Evolutionary conservation across 2,888 invertebrate species (phyloP).

Genomic region (Gymnosoma rotundatum): DNA sequence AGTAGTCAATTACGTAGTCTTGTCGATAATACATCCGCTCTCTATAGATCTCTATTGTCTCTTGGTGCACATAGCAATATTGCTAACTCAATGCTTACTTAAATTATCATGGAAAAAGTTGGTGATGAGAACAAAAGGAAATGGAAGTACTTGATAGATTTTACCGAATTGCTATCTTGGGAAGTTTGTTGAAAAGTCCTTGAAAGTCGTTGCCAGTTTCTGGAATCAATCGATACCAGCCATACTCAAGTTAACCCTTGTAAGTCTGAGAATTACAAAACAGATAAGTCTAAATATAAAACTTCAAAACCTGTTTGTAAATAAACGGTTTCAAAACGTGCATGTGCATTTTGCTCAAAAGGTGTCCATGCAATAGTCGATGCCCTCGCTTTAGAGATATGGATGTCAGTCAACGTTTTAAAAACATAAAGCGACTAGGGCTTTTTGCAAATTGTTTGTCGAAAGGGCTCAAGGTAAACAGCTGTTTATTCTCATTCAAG

Average conservation of each 20-base stretch:
- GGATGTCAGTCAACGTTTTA: too few species aligned
- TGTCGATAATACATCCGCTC: too few species aligned
- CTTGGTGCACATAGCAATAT: constrained; percentile 50
- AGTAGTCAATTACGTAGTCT: too few species aligned
- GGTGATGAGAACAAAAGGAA: constrained; percentile 27
- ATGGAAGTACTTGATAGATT: constrained; percentile 31
- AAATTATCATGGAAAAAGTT: constrained; percentile 30
- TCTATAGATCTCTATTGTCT: too few species aligned
- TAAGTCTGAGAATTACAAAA: neutral
- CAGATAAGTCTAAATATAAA: neutral
- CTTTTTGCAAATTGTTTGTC: too few species aligned
- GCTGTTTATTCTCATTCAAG: too few species aligned
- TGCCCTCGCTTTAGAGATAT: constrained; percentile 30
- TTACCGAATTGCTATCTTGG: constrained; percentile 24
- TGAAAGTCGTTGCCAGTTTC: constrained; percentile 44
- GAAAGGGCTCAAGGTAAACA: too few species aligned
- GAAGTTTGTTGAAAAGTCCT: constrained; percentile 33
- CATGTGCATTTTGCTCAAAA: constrained; percentile 21
- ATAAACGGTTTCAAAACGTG: constrained; percentile 7
- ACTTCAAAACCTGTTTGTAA: neutral
- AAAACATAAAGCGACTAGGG: too few species aligned
- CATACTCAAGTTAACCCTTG: neutral
- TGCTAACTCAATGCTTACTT: constrained; percentile 32
- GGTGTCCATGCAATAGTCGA: constrained; percentile 18
- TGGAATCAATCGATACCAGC: constrained; percentile 22